Conservation (phyloP, 2,888 invertebrate genomes). For the Harpagoxenus sublaevis region DNA sequence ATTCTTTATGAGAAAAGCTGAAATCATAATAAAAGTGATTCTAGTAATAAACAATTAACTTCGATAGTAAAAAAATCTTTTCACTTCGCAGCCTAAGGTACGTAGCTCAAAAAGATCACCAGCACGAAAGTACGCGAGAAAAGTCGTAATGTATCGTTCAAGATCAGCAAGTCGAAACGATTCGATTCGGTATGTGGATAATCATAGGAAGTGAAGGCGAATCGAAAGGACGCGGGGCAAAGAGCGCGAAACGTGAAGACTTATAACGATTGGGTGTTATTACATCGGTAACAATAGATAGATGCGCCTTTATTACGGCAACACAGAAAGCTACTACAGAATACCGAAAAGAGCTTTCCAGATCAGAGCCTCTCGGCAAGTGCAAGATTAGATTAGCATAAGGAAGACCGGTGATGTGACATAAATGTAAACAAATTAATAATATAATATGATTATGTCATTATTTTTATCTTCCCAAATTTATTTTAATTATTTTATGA, state of each 20-base stretch:
- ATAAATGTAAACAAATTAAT: background rate
- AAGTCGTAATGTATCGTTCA: slow-evolving; percentile 65
- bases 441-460: background rate
- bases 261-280: slow-evolving; percentile 13
- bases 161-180: slow-evolving; percentile 73
- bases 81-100: background rate
- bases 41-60: background rate
- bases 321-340: background rate
- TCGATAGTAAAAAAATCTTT: background rate
- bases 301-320: slow-evolving; percentile 18
- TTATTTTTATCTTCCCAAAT: background rate
- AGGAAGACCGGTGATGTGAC: background rate
- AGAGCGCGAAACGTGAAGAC: background rate
- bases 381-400: background rate
- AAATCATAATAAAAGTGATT: background rate
- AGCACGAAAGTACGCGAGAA: slow-evolving; percentile 58
- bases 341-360: background rate
- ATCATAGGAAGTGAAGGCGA: slow-evolving; percentile 47
- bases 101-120: background rate
- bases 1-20: background rate
- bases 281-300: slow-evolving; percentile 33
- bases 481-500: background rate
- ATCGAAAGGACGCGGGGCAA: slow-evolving; percentile 15
- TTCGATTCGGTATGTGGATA: slow-evolving; percentile 68
- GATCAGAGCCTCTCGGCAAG: background rate